These are phyloP conservation scores for Drosophila subsilvestris DNA, from an alignment of 2,888 invertebrate genomes.

Conservation along the genomic window DNA sequence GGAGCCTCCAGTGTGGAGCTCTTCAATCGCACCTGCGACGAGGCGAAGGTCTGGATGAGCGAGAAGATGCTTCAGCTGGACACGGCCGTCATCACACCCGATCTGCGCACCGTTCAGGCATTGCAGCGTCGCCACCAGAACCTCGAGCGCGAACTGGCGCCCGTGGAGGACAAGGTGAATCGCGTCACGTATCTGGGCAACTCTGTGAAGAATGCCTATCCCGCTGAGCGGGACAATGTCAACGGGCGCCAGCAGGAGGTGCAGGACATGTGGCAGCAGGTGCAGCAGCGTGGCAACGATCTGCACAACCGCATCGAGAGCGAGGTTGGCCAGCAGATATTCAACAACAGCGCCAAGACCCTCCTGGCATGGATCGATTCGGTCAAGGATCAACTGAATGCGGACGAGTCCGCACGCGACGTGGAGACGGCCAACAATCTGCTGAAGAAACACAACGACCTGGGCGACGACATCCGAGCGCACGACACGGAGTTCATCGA, in stretches of 20 bases:
- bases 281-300: slow-evolving; percentile 93
- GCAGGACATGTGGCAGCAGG: slow-evolving; percentile 93
- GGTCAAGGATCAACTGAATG: slow-evolving; percentile 91
- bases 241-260: slow-evolving; percentile 93
- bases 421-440: slow-evolving; percentile 96
- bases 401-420: slow-evolving; percentile 92
- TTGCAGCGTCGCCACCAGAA: slow-evolving; percentile 96
- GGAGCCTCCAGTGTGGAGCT: slow-evolving; percentile 97
- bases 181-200: slow-evolving; percentile 94
- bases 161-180: slow-evolving; percentile 96
- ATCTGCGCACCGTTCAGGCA: slow-evolving; percentile 95
- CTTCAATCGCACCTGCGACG: slow-evolving; percentile 97
- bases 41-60: slow-evolving; percentile 98
- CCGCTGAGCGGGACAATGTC: slow-evolving; percentile 94
- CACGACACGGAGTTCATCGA: slow-evolving; percentile 95
- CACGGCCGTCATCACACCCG: slow-evolving; percentile 90
- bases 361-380: slow-evolving; percentile 92
- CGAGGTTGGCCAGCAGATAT: slow-evolving; percentile 96
- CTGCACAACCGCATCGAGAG: slow-evolving; percentile 94
- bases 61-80: slow-evolving; percentile 97
- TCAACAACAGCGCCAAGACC: slow-evolving; percentile 89
- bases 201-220: slow-evolving; percentile 96
- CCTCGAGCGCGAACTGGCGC: slow-evolving; percentile 96
- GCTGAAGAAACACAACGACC: slow-evolving; percentile 94
- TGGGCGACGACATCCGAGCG: slow-evolving; percentile 94